phyloP scores from a whole-genome alignment of 2,888 invertebrate species.

The Charanyca ferruginea region DNA sequence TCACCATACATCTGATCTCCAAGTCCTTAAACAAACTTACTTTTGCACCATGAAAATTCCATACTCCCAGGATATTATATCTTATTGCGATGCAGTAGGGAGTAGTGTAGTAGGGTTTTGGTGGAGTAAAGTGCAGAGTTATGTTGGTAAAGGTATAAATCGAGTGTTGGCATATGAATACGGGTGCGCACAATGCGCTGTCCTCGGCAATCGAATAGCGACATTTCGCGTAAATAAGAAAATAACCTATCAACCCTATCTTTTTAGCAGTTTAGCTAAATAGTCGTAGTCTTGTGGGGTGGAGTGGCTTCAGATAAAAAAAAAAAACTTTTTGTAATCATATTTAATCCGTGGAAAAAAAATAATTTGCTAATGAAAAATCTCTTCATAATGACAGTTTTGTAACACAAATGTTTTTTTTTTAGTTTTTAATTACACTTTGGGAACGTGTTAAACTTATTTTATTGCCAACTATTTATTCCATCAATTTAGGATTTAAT shows the following conservation, averaged over 20 bases:
- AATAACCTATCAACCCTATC: conserved; percentile 80
- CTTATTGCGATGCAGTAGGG: conserved; percentile 9
- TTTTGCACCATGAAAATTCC: background rate
- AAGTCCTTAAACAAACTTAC: conserved; percentile 26
- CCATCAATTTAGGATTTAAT: too few relatives aligned
- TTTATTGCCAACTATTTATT: too few relatives aligned
- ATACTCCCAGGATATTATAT: background rate
- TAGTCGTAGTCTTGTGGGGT: conserved; percentile 54
- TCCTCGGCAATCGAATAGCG: conserved; percentile 68
- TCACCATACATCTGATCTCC: conserved; percentile 79
- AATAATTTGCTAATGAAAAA: too few relatives aligned
- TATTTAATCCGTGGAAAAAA: too few relatives aligned
- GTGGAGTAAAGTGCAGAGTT: background rate
- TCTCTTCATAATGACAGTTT: too few relatives aligned
- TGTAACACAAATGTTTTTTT: too few relatives aligned
- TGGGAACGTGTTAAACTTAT: too few relatives aligned
- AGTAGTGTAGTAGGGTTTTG: background rate
- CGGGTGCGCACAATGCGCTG: conserved; percentile 81
- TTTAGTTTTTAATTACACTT: too few relatives aligned
- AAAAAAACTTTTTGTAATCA: too few relatives aligned
- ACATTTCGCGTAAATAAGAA: conserved; percentile 78
- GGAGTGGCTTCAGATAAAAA: conserved; percentile 22
- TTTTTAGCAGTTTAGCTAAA: conserved; percentile 72
- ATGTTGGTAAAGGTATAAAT: conserved; percentile 80
- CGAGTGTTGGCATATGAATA: conserved; percentile 87